Conservation (phyloP, 2,797 vertebrate genomes). For the Enteromius anoplus region DNA sequence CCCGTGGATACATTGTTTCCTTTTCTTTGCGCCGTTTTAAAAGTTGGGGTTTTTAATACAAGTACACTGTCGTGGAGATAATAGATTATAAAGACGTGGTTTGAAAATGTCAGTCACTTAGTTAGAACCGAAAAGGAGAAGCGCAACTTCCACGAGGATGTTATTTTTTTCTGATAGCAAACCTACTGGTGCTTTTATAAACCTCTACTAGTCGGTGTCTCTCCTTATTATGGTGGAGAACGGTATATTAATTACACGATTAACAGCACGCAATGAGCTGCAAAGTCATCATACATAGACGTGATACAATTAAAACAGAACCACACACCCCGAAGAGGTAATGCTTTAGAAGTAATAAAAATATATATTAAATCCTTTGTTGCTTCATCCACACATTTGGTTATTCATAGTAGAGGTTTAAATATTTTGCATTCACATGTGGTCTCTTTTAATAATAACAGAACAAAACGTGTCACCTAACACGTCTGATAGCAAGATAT, state of each 20-base stretch:
- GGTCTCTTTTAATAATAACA: background rate
- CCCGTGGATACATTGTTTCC: conserved; percentile 52
- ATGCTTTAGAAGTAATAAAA: conserved; percentile 1
- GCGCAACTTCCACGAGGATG: background rate
- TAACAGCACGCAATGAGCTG: background rate
- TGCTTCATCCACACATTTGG: background rate
- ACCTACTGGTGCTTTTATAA: background rate
- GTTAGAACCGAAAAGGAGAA: background rate
- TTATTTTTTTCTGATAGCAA: background rate
- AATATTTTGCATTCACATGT: background rate
- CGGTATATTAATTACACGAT: background rate
- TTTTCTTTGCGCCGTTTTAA: conserved; percentile 10
- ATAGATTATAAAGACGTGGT: background rate
- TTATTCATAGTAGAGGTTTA: background rate
- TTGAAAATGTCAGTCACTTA: background rate
- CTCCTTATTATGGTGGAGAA: background rate
- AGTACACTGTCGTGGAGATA: background rate
- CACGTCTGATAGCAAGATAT: background rate
- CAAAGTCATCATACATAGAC: background rate
- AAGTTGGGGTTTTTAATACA: background rate
- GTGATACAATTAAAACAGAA: background rate
- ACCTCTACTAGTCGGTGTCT: background rate
- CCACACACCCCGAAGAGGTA: background rate
- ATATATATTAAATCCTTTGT: background rate
- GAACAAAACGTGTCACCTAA: background rate